Evolutionary conservation across 1,140 invertebrate genomes (phyloP).

Genomic region (Atta colombica): DNA sequence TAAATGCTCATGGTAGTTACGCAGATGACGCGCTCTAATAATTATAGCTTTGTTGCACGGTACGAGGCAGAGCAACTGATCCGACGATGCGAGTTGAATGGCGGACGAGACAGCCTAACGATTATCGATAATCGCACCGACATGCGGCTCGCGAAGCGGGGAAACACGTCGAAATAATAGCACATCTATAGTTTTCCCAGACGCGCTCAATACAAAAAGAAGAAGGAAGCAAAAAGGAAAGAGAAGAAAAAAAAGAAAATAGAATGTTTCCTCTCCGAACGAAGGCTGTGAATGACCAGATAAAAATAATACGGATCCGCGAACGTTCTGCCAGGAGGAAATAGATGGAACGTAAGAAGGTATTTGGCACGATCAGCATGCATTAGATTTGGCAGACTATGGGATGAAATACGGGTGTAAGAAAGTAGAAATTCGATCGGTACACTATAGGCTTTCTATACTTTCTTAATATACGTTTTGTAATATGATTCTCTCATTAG

Average conservation of each 20-base stretch:
- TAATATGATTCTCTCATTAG: constrained; percentile 45
- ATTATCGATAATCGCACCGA: constrained; percentile 61
- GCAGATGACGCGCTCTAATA: constrained; percentile 86
- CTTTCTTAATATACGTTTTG: constrained; percentile 57
- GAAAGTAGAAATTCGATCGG: constrained; percentile 77
- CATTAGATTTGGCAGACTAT: constrained; percentile 74
- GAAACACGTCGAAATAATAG: constrained; percentile 57
- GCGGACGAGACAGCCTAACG: constrained; percentile 68
- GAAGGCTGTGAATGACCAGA: constrained; percentile 75
- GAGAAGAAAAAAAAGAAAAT: neutral
- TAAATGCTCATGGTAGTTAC: constrained; percentile 82
- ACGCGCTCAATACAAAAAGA: constrained; percentile 14
- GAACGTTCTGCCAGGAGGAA: constrained; percentile 70
- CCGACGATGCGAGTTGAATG: constrained; percentile 83
- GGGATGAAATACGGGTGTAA: constrained; percentile 67
- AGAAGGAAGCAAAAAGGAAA: neutral
- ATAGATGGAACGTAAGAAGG: constrained; percentile 70
- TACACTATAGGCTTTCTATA: constrained; percentile 51
- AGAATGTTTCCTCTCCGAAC: constrained; percentile 22
- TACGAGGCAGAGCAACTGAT: constrained; percentile 65
- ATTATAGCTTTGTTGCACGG: constrained; percentile 84
- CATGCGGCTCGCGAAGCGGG: constrained; percentile 54
- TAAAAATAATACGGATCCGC: constrained; percentile 75
- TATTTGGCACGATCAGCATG: constrained; percentile 75
- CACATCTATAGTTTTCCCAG: constrained; percentile 52